Evolutionary conservation across 2,113 vertebrate species (phyloP).

Genomic region (Porphyrio hochstetteri): DNA sequence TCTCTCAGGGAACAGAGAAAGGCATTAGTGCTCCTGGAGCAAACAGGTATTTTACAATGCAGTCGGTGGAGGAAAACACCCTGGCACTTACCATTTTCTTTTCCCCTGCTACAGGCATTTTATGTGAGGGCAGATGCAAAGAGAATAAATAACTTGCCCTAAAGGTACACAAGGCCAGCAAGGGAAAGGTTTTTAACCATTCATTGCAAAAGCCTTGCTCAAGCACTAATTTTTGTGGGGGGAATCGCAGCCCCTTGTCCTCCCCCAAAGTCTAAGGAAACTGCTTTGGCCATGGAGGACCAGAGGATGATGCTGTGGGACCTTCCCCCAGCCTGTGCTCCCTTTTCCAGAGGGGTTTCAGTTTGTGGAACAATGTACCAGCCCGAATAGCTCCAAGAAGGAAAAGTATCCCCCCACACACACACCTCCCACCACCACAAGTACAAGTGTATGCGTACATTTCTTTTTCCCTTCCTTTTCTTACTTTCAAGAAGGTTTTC

Average conservation of each 20-base stretch:
- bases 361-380: background rate
- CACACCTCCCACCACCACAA: no score
- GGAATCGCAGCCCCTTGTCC: background rate
- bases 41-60: background rate
- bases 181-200: background rate
- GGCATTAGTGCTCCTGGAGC: background rate
- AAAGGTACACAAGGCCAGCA: background rate
- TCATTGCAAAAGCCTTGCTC: background rate
- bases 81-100: background rate
- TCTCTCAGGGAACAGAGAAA: background rate
- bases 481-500: background rate
- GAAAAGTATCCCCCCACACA: background rate
- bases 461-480: background rate
- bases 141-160: conserved; percentile 7
- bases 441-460: rapidly evolving
- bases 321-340: background rate
- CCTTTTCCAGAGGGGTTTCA: background rate
- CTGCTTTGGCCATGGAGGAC: background rate
- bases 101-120: background rate
- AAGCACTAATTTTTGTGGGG: background rate
- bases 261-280: background rate
- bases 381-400: background rate
- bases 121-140: background rate
- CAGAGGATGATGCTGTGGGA: background rate
- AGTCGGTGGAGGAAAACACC: background rate